A percentile compares a stretch with the other conserved stretches of the same genome.
Conservation (phyloP, 2,797 vertebrate genomes). For the Pampus argenteus region DNA sequence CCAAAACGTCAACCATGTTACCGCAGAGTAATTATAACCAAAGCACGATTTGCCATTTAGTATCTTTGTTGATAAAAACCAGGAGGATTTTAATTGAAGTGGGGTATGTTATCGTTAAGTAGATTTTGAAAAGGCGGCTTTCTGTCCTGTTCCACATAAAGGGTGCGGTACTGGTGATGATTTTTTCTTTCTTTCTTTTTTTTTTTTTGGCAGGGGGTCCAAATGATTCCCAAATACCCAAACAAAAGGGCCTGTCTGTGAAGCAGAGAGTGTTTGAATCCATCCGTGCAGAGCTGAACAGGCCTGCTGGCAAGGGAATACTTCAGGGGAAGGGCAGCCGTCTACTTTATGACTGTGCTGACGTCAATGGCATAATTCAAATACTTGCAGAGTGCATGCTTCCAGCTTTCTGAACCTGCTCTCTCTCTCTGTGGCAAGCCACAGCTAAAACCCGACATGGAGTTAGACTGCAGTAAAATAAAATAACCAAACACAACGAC, state of each 20-base stretch:
- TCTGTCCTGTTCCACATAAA: slow-evolving; percentile 52
- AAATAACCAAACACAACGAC: slow-evolving; percentile 37
- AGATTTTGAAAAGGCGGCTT: slow-evolving; percentile 41
- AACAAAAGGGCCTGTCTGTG: slow-evolving; percentile 81
- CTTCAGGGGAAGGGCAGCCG: slow-evolving; percentile 93
- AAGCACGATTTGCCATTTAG: slow-evolving; percentile 12
- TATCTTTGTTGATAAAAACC: slow-evolving; percentile 37
- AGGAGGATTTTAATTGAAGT: slow-evolving; percentile 23
- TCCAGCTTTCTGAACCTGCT: slow-evolving; percentile 90
- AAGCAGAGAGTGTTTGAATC: slow-evolving; percentile 82
- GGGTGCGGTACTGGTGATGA: slow-evolving; percentile 26
- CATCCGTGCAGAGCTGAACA: slow-evolving; percentile 88
- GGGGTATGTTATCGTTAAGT: slow-evolving; percentile 11
- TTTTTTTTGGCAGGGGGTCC: slow-evolving; percentile 45
- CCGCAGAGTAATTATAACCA: slow-evolving; percentile 22
- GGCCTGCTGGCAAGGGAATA: slow-evolving; percentile 92
- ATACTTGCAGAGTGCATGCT: slow-evolving; percentile 95
- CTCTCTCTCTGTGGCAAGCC: slow-evolving; percentile 79
- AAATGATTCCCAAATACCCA: slow-evolving; percentile 77
- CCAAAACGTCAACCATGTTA: slow-evolving; percentile 10
- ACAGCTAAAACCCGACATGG: slow-evolving; percentile 86
- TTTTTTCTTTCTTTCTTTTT: slow-evolving; percentile 27
- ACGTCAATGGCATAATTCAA: slow-evolving; percentile 99
- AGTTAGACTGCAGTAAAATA: slow-evolving; percentile 51
- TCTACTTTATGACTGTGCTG: slow-evolving; percentile 99